Percentiles rank a stretch among this genome's conserved stretches.
Conservation (phyloP, 2,888 invertebrate genomes). For the Bugulina stolonifera region DNA sequence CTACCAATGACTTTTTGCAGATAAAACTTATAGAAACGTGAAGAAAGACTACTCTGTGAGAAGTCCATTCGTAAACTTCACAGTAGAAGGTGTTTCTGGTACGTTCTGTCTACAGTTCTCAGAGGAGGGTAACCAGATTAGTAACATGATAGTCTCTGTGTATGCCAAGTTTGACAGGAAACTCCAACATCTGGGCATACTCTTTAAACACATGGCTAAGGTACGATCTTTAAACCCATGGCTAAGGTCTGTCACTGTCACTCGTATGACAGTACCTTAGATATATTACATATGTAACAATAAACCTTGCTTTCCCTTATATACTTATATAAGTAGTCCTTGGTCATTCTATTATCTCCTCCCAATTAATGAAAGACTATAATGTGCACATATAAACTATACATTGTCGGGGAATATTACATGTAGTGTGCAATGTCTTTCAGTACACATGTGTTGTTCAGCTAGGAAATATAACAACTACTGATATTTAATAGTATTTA, state of each 20-base stretch:
- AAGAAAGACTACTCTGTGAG: slow-evolving; percentile 50
- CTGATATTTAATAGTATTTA: too few species aligned
- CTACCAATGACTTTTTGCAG: too few species aligned
- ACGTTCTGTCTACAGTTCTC: slow-evolving; percentile 8
- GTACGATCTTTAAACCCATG: too few species aligned
- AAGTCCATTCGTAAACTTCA: slow-evolving; percentile 37
- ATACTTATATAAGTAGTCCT: too few species aligned
- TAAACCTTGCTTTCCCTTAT: too few species aligned
- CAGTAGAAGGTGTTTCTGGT: neutral
- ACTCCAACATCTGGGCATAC: slow-evolving; percentile 33
- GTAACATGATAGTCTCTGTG: neutral
- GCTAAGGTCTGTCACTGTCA: too few species aligned
- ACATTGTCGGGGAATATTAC: neutral
- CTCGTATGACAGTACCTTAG: too few species aligned
- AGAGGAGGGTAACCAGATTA: neutral
- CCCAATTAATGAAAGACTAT: too few species aligned
- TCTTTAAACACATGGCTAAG: slow-evolving; percentile 33
- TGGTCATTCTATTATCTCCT: too few species aligned
- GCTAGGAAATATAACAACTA: too few species aligned
- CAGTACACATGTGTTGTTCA: neutral
- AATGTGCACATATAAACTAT: too few species aligned
- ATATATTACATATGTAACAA: too few species aligned
- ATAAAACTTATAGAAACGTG: slow-evolving; percentile 37
- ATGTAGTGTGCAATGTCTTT: neutral
- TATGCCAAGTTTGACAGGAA: neutral